These are phyloP conservation scores for Melospiza melodia DNA, from an alignment of 2,113 vertebrate species.

Conservation along the genomic window DNA sequence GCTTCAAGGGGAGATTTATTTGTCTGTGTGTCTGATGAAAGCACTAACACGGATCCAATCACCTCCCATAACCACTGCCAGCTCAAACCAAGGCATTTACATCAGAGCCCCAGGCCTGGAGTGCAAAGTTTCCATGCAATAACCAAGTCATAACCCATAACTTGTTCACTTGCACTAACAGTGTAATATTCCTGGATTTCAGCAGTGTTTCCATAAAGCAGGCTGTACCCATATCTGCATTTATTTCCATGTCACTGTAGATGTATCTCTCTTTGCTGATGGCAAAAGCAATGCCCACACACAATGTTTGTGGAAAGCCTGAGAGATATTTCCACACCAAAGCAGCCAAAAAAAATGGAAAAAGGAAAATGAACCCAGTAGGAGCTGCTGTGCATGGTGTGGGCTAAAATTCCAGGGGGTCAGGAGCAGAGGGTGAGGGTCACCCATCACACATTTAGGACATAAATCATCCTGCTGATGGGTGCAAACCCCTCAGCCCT, in stretches of 20 bases:
- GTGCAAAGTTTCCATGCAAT: not conserved
- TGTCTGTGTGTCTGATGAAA: not conserved
- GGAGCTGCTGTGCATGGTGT: accelerated
- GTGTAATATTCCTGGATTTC: not conserved
- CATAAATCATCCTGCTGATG: accelerated
- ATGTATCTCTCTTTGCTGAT: not conserved
- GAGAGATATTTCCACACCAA: not conserved
- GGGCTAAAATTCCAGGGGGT: not conserved
- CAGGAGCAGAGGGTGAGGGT: not conserved
- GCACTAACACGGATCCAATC: accelerated
- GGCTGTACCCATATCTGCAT: not conserved
- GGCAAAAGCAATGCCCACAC: not conserved
- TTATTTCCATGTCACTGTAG: not conserved
- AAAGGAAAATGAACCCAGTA: not conserved
- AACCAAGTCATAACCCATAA: not conserved
- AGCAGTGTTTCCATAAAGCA: not conserved
- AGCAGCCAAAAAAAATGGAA: not conserved
- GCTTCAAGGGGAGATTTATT: not conserved
- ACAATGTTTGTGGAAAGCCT: not conserved
- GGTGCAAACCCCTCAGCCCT: not conserved
- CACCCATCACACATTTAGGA: not conserved
- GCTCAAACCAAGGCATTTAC: not conserved
- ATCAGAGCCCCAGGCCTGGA: not conserved
- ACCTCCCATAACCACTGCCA: not conserved
- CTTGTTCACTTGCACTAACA: not conserved